Conservation (phyloP, 2,888 invertebrate species). For the Carpatolechia fugitivella region DNA sequence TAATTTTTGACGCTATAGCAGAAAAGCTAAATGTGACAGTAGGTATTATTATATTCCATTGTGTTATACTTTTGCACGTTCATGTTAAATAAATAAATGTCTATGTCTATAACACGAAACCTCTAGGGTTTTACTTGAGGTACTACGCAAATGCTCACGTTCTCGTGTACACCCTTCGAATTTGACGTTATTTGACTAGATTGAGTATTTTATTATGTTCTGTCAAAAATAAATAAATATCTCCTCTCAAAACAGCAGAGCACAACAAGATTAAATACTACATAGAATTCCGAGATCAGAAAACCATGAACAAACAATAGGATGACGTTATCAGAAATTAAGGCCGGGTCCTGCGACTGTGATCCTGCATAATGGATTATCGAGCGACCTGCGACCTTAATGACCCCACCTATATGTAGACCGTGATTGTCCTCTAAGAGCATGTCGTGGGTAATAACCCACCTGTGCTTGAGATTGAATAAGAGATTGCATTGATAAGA, state of each 20-base stretch:
- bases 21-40: too few relatives aligned
- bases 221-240: too few relatives aligned
- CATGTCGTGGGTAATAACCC: not conserved
- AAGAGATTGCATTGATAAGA: not conserved
- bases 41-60: too few relatives aligned
- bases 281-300: not conserved
- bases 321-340: not conserved
- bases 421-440: not conserved
- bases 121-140: too few relatives aligned
- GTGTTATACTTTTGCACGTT: too few relatives aligned
- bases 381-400: conserved; percentile 17
- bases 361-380: not conserved
- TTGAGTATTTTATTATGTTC: too few relatives aligned
- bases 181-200: too few relatives aligned
- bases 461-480: not conserved
- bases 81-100: too few relatives aligned
- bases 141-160: too few relatives aligned
- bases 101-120: too few relatives aligned
- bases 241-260: not conserved
- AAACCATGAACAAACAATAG: not conserved
- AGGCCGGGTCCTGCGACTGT: not conserved
- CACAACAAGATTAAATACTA: not conserved
- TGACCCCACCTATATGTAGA: conserved; percentile 17
- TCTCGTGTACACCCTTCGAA: too few relatives aligned
- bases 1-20: too few relatives aligned